Percentiles rank a stretch among this genome's conserved stretches.
These are phyloP conservation scores for Eupithecia insigniata DNA, from an alignment of 2,888 invertebrate genomes.

Conservation along the genomic window DNA sequence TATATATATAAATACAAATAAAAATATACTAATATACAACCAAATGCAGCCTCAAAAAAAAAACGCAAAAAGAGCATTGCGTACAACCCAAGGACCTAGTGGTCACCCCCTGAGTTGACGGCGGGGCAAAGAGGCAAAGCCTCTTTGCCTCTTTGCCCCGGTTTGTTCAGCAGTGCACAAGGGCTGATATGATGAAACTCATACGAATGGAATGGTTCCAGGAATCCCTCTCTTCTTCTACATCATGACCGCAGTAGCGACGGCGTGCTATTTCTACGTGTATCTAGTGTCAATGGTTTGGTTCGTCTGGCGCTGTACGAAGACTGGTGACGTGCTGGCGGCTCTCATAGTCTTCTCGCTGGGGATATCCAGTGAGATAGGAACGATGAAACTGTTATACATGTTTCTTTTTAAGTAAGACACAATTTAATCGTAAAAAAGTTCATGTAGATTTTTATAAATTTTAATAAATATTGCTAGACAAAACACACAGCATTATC, in stretches of 20 bases:
- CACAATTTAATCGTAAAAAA: constrained; percentile 10
- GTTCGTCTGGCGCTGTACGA: constrained; percentile 56
- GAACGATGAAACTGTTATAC: constrained; percentile 56
- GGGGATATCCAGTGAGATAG: constrained; percentile 58
- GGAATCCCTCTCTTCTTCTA: constrained; percentile 55
- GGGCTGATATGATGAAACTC: neutral
- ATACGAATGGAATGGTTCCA: constrained; percentile 34
- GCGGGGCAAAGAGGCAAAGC: too few species aligned
- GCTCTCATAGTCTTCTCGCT: constrained; percentile 61
- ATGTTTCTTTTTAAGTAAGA: constrained; percentile 58
- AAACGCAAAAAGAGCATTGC: too few species aligned
- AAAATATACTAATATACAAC: too few species aligned
- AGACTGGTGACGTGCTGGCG: constrained; percentile 54
- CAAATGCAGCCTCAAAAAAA: too few species aligned
- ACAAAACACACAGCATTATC: too few species aligned
- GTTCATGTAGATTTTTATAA: neutral
- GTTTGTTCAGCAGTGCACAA: neutral
- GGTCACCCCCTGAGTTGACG: too few species aligned
- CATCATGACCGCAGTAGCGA: constrained; percentile 44
- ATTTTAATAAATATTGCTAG: too few species aligned
- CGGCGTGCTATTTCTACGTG: constrained; percentile 56
- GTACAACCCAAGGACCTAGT: too few species aligned
- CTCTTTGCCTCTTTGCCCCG: too few species aligned
- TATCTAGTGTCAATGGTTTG: constrained; percentile 62
- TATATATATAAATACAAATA: too few species aligned